Percentiles rank a stretch among this genome's conserved stretches.
Evolutionary conservation across 2,888 invertebrate species (phyloP).

Genomic region (Abrostola tripartita): DNA sequence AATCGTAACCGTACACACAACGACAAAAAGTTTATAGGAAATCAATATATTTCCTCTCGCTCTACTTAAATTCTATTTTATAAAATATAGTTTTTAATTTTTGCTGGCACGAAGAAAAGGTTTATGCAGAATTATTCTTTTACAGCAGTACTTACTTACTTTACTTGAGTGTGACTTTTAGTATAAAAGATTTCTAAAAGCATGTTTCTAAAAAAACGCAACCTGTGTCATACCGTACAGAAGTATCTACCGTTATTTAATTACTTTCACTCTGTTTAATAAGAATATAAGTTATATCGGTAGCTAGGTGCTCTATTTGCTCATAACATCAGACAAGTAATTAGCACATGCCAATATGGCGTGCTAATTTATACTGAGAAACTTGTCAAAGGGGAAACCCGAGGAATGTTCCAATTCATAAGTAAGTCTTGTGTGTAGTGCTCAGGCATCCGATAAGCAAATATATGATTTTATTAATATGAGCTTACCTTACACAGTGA

Average conservation of each 20-base stretch:
- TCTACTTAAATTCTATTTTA: not conserved
- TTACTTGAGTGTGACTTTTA: too few relatives aligned
- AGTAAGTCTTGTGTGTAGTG: not conserved
- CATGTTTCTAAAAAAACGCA: too few relatives aligned
- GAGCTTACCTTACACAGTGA: too few relatives aligned
- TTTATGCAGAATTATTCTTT: too few relatives aligned
- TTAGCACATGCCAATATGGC: not conserved
- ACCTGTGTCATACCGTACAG: too few relatives aligned
- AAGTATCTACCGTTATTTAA: not conserved
- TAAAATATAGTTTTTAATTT: not conserved
- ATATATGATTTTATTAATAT: too few relatives aligned
- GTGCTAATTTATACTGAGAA: not conserved
- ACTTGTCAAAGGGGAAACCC: conserved; percentile 1
- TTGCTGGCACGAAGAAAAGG: not conserved
- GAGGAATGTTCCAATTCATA: conserved; percentile 6
- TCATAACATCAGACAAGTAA: not conserved
- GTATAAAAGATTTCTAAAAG: too few relatives aligned
- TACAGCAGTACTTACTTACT: too few relatives aligned
- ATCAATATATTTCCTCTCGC: conserved; percentile 10
- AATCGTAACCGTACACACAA: conserved; percentile 44
- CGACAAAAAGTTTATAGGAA: conserved; percentile 18
- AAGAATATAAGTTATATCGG: not conserved
- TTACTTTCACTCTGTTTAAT: not conserved
- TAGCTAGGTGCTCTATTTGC: not conserved
- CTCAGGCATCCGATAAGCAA: not conserved